Conservation (phyloP, 2,113 vertebrate species). For the Microtus oregoni region DNA sequence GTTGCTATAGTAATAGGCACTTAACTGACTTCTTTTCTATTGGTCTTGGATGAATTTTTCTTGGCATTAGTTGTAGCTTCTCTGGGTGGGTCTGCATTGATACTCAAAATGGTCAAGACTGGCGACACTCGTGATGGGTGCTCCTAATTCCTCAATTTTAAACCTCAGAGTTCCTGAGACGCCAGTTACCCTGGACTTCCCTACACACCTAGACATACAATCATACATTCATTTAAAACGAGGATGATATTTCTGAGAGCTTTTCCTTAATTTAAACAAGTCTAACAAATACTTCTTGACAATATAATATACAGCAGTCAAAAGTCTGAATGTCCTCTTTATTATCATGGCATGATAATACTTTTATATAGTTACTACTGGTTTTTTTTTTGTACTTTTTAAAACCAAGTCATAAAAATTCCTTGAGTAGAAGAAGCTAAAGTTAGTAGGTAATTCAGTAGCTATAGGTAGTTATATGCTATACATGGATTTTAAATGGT, state of each 20-base stretch:
- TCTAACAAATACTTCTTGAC: constrained; percentile 34
- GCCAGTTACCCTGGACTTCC: neutral
- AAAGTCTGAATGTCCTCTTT: neutral
- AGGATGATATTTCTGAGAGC: neutral
- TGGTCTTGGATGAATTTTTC: neutral
- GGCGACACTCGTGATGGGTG: neutral
- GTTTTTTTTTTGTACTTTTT: neutral
- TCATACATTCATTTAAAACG: neutral
- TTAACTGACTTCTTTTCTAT: neutral
- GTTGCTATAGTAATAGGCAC: neutral
- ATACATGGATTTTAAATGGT: neutral
- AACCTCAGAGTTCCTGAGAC: neutral
- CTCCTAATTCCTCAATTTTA: constrained; percentile 38
- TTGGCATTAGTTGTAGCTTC: neutral
- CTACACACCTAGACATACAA: neutral
- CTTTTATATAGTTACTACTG: neutral
- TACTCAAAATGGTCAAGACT: constrained; percentile 18
- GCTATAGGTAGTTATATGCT: neutral
- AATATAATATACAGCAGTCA: neutral
- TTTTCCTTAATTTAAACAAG: neutral
- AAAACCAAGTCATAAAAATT: constrained; percentile 27
- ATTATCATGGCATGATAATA: neutral
- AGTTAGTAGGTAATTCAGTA: constrained; percentile 28
- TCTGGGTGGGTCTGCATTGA: neutral
- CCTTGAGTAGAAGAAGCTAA: constrained; percentile 7